Base-by-base conservation (phyloP, 2,888 invertebrate species). In the Drosophila kokeensis region DNA sequence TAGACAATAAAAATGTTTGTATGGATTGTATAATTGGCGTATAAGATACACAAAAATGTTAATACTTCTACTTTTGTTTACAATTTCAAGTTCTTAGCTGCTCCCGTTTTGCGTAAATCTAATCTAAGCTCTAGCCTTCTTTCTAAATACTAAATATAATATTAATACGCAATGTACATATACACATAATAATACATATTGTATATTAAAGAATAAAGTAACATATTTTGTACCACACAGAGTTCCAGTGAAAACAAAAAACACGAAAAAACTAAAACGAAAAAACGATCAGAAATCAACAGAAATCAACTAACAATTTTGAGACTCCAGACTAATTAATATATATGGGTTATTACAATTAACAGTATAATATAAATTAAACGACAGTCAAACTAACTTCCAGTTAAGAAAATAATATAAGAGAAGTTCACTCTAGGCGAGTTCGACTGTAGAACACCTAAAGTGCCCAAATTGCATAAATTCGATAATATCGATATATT, bases 1-100 rank as follows among this genome's bases (percentile, higher is more conserved):
- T 88, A 87, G 89, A 90, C 89, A 89, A 89, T 89, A 89, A 78
- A 80, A 34, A 73, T 79, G 36, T 73, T 65, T 79, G 49, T 29
- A 38, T 38, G n/a, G n/a, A 73, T 83, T 76, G 69, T 72, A 72
- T 87, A 83, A 72, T 75, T 71, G 52, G 73, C 65, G 40, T 69
- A 58, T 79, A 64, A 79, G 79, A 65, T 65, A 58, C 76, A 77
- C 74, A 72, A 80, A 79, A 57, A 52, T 76, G 48, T 62, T 81
- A 69, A 81, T 81, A 77, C 76, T 71, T 75, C 62, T 62, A 27
- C 42, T 62, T 34, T 58, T 55, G 50, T 27, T 69, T 55, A n/a
- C 30, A 62, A 58, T 57, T 66, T 57, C 55, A 36, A 69, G 55
- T 57, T 60, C 53, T 21, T 61, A 80, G 65, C 67, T 71, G 71